Base-by-base conservation (phyloP, 64 coral and sea anemone species). In the Porites australiensis region DNA sequence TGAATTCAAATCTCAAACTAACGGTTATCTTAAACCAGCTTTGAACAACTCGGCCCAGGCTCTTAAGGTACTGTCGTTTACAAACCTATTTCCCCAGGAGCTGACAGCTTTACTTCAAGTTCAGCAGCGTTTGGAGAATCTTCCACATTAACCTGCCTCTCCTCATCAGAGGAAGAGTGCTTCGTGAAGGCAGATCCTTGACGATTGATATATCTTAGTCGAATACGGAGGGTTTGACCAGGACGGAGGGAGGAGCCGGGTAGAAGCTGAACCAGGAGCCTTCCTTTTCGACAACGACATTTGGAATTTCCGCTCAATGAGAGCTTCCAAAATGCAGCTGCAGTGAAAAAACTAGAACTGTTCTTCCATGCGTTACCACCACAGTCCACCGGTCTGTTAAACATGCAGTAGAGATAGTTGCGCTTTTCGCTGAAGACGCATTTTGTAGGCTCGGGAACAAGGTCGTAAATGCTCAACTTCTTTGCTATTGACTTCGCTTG, bases 91-190 rank as follows among this genome's bases (percentile, higher is more conserved):
- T 59, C 54, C 52, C 45, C 55, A 1, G 77, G 77, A 22, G 53
- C 77, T 44, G 77, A 80, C 59, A 80, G 53, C 77, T 80, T 57
- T 5, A 80, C 77, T 48, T 5, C 47, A 74, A 74, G 47, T 48
- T 74, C 11, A 58, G 13, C 19, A 9, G 55, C 51, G 10, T 61
- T 80, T 12, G 55, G n/a, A 61, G 21, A 57, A 80, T 57, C 50
- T 55, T 79, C 10, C 8, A 80, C 53, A 59, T 57, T 61, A 21
- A 80, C 11, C 6, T 80, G 4, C 7, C n/a, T 60, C 3, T 80
- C 55, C n/a, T 80, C 27, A 37, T 37, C 77, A 27, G 77, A 37
- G 20, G 77, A 14, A 80, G n/a, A 13, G 14, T 80, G 77, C n/a
- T 80, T 80, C 11, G 77, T 80, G 61, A 13, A 80, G 1, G 54